phyloP scores from a whole-genome alignment of 2,113 vertebrate genomes.

The Pogonocichla stellata region DNA sequence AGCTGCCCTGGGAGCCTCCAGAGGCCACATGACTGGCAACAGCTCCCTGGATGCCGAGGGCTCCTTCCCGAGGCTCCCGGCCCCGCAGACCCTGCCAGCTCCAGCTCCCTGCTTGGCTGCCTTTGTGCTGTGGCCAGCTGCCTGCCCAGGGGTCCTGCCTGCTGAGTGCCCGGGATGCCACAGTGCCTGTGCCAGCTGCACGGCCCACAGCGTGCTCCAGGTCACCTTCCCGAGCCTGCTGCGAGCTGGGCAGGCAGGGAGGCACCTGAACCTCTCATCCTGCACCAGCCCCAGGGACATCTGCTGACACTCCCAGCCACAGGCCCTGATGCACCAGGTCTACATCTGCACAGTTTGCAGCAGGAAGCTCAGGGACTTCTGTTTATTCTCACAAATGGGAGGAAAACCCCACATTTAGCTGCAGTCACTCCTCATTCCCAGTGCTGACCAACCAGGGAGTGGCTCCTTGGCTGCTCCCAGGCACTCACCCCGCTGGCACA shows the following conservation, averaged over 20 bases:
- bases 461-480: background rate
- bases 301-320: background rate
- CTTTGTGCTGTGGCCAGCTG: background rate
- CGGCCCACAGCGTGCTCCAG: rapidly evolving
- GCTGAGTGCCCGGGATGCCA: background rate
- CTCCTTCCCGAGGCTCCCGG: background rate
- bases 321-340: background rate
- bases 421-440: background rate
- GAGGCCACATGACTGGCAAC: background rate
- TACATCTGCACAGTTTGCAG: background rate
- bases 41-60: background rate
- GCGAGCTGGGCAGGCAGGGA: background rate
- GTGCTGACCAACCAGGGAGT: background rate
- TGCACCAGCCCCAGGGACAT: background rate
- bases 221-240: background rate
- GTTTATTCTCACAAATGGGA: background rate
- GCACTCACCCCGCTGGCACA: background rate
- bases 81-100: background rate
- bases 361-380: background rate
- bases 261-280: background rate
- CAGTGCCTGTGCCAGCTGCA: background rate
- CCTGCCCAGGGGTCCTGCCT: background rate
- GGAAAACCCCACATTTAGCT: background rate
- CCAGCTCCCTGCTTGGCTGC: background rate
- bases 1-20: background rate